These are phyloP conservation scores for Borostomias antarcticus DNA, from an alignment of 2,797 vertebrate genomes.

Conservation along the genomic window DNA sequence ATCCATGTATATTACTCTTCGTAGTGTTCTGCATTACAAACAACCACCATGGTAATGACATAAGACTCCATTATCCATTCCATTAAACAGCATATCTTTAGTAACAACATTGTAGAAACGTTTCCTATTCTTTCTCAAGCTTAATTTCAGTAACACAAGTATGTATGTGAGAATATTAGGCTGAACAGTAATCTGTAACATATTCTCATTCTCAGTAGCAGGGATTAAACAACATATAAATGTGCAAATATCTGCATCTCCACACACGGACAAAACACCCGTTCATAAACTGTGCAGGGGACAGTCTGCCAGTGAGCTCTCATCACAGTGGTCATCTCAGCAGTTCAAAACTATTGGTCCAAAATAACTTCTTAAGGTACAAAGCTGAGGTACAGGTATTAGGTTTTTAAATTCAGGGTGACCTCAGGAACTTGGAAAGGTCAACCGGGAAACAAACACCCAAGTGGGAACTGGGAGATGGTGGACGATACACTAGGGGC, in stretches of 20 bases:
- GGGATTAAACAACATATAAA: constrained; percentile 68
- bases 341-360: constrained; percentile 40
- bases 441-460: too few relatives aligned
- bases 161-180: background rate
- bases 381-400: background rate
- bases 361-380: constrained; percentile 3
- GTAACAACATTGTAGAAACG: background rate
- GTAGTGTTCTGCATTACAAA: background rate
- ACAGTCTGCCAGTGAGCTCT: background rate
- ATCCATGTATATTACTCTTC: background rate
- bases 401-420: too few relatives aligned
- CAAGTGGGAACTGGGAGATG: too few relatives aligned
- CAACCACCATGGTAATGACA: background rate
- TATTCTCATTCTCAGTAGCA: constrained; percentile 48
- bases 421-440: too few relatives aligned
- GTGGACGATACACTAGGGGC: too few relatives aligned
- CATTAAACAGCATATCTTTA: background rate
- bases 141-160: background rate
- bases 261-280: constrained; percentile 34
- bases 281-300: constrained; percentile 18
- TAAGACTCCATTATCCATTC: background rate
- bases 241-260: constrained; percentile 72
- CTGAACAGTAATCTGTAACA: constrained; percentile 48
- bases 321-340: constrained; percentile 26
- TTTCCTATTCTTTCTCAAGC: background rate